phyloP scores from a whole-genome alignment of 1,140 invertebrate species.

The Alviniconcha marisindica region DNA sequence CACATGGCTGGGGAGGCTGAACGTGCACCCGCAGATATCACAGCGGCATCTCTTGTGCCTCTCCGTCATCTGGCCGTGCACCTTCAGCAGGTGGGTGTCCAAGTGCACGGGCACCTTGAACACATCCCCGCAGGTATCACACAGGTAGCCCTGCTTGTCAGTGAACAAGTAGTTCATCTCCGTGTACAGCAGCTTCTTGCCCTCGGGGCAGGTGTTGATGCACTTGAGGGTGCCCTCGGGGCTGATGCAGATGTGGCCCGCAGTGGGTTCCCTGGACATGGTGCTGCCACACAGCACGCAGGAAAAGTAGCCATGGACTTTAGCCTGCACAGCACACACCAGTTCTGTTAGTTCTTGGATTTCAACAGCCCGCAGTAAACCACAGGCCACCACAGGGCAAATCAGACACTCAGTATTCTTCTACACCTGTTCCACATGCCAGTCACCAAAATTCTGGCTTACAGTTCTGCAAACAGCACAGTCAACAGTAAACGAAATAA shows the following conservation, averaged over 20 bases:
- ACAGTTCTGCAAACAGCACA: too few relatives aligned
- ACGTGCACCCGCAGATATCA: neutral
- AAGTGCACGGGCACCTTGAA: slow-evolving; percentile 1
- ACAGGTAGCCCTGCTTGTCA: neutral
- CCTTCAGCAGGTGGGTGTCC: slow-evolving; percentile 18
- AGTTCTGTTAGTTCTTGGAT: too few relatives aligned
- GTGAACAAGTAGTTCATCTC: slow-evolving; percentile 8
- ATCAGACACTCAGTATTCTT: too few relatives aligned
- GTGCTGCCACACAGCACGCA: neutral
- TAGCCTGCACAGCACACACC: neutral
- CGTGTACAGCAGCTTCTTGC: neutral
- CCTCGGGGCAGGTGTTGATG: neutral
- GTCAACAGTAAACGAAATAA: too few relatives aligned
- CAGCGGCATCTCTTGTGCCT: neutral
- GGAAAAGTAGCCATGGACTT: neutral
- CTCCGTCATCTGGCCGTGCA: slow-evolving; percentile 2
- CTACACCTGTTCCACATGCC: too few relatives aligned
- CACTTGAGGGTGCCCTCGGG: neutral
- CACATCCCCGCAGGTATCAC: slow-evolving; percentile 11
- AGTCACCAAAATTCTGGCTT: too few relatives aligned
- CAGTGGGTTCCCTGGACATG: neutral
- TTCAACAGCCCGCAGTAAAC: too few relatives aligned
- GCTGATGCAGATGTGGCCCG: neutral
- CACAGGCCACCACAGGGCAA: too few relatives aligned
- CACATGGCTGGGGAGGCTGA: neutral